phyloP scores from a whole-genome alignment of 2,888 invertebrate genomes.

The Pheosia gnoma region DNA sequence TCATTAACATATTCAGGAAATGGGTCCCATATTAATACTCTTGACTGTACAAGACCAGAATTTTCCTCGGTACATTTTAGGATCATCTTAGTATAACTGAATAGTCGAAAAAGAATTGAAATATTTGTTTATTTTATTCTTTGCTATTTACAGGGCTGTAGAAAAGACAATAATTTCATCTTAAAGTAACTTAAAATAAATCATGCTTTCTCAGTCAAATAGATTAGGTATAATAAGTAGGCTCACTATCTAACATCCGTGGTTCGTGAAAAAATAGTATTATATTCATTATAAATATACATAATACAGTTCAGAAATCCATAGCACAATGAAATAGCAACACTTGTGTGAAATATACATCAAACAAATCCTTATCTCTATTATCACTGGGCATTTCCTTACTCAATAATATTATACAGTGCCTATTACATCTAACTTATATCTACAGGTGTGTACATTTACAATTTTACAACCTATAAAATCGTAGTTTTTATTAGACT shows the following conservation, averaged over 20 bases:
- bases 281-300: conserved; percentile 57
- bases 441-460: conserved; percentile 51
- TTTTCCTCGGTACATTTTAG: no score
- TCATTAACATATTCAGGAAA: no score
- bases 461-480: conserved; percentile 76
- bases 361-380: conserved; percentile 75
- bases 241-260: conserved; percentile 54
- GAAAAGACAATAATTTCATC: conserved; percentile 76
- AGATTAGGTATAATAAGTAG: conserved; percentile 47
- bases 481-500: conserved; percentile 69
- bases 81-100: no score
- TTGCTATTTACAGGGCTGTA: conserved; percentile 81
- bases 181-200: conserved; percentile 78
- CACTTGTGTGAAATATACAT: conserved; percentile 46
- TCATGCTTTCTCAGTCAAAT: conserved; percentile 74
- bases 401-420: conserved; percentile 28
- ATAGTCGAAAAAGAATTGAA: conserved; percentile 46
- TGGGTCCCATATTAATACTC: no score
- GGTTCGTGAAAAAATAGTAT: conserved; percentile 75
- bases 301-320: conserved; percentile 61
- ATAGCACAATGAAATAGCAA: conserved; percentile 67
- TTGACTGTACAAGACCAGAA: no score
- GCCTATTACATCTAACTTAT: conserved; percentile 42
- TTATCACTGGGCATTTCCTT: conserved; percentile 80
- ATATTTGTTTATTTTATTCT: conserved; percentile 61